Evolutionary conservation across 2,888 invertebrate species (phyloP), one percentile per base, ranked within the genome.

Genomic region (Trachelus troglodyta): DNA sequence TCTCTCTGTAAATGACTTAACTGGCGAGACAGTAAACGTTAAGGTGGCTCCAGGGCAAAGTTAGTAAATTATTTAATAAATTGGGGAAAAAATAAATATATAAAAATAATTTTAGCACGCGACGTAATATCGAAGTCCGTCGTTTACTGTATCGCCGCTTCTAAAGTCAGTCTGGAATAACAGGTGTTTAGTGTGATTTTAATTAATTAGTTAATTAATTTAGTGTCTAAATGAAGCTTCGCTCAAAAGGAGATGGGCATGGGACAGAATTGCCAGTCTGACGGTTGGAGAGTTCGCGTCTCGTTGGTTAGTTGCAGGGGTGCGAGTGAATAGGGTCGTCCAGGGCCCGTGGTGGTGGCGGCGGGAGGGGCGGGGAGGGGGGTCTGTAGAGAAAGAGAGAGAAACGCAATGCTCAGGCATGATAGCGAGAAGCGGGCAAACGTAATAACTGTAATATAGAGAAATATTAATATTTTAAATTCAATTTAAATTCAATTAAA

Each of bases 401-500:
- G 75, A 79, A 80, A 79, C 76, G 73, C 77, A 76, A 79, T 76
- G 79, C 79, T 75, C 75, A 75, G 74, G 75, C 81, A 79, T 78
- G 80, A 83, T 82, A 78, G 79, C 73, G 77, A 74, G 76, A 77
- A 77, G 75, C 77, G 75, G 71, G 73, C 75, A 82, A 79, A 80
- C 79, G 82, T 83, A 83, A 83, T 85, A 79, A 83, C 80, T 81
- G 81, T 79, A 56, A 81, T 81, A 80, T 80, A 79, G 79, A 78
- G 80, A 83, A 82, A 84, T 88, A 88, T 89, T 88, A 89, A 88
- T 89, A 87, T 89, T 89, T 88, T 86, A 86, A 89, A 89, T 88
- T 89, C 87, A 89, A 89, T 89, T 89, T 88, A 87, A 88, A 89
- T 89, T 89, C 87, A 88, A 88, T 89, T 88, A 89, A 87, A 89